Evolutionary conservation across 2,113 vertebrate species (phyloP).

Genomic region (Archilochus colubris): DNA sequence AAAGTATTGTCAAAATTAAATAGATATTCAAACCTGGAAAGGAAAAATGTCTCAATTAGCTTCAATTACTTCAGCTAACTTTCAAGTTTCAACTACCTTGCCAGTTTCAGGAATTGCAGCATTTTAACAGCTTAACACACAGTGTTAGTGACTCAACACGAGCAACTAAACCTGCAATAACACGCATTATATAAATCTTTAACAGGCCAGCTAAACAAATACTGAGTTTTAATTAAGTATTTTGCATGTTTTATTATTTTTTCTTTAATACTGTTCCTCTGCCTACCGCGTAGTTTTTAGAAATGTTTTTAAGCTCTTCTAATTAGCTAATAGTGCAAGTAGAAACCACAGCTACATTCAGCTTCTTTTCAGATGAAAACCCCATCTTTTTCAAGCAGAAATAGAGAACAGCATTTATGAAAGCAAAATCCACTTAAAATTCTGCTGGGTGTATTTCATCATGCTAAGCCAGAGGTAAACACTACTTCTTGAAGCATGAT

Average conservation of each 20-base stretch:
- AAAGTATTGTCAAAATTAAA: conserved; percentile 99
- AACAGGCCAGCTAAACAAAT: background rate
- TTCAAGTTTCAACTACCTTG: background rate
- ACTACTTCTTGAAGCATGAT: background rate
- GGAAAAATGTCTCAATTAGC: background rate
- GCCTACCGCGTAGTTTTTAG: background rate
- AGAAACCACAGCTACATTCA: background rate
- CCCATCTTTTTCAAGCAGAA: background rate
- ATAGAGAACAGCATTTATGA: background rate
- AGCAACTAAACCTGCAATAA: background rate
- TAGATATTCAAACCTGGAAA: conserved; percentile 93
- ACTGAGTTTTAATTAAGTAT: background rate
- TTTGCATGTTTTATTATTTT: background rate
- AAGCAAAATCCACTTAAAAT: background rate
- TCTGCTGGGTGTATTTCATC: background rate
- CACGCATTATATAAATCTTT: background rate
- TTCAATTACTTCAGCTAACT: background rate
- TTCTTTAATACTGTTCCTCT: background rate
- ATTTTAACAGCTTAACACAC: background rate
- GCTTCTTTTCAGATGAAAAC: background rate
- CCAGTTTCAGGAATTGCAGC: background rate
- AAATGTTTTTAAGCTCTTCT: background rate
- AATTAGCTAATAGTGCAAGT: background rate
- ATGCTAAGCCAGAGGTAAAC: background rate
- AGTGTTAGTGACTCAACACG: background rate